Conservation (phyloP, 2,113 vertebrate species). For the Trochalopteron elliotii region DNA sequence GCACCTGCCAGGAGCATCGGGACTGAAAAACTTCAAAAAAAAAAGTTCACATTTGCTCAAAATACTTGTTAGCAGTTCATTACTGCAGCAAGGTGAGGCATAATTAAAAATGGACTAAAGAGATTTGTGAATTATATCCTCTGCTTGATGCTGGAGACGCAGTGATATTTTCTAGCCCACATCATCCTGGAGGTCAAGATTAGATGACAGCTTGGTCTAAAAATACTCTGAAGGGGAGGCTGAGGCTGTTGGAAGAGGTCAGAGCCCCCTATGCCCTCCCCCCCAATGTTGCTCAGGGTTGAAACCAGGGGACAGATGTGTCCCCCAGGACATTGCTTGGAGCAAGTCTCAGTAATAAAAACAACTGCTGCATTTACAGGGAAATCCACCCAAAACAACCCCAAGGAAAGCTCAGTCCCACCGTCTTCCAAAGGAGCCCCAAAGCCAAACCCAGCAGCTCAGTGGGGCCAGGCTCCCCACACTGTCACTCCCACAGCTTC, state of each 20-base stretch:
- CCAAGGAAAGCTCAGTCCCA: not conserved
- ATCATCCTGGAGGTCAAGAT: slow-evolving; percentile 33
- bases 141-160: not conserved
- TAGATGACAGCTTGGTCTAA: slow-evolving; percentile 49
- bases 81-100: not conserved
- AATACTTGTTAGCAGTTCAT: not conserved
- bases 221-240: slow-evolving; percentile 13
- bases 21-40: not conserved
- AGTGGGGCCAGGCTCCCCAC: not conserved
- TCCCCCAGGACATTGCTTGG: not conserved
- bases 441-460: not conserved
- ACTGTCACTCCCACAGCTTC: rapidly evolving
- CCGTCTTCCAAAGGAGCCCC: not conserved
- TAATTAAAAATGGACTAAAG: not conserved
- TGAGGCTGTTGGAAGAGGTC: not conserved
- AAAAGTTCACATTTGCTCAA: not conserved
- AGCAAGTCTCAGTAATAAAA: not conserved
- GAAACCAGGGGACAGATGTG: not conserved
- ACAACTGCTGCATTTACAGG: not conserved
- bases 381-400: not conserved
- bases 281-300: not conserved
- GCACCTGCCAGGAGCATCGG: not conserved
- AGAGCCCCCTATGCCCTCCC: not conserved
- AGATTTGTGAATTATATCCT: not conserved
- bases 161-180: slow-evolving; percentile 32